phyloP scores from a whole-genome alignment of 2,888 invertebrate genomes.

The Sesamia inferens region DNA sequence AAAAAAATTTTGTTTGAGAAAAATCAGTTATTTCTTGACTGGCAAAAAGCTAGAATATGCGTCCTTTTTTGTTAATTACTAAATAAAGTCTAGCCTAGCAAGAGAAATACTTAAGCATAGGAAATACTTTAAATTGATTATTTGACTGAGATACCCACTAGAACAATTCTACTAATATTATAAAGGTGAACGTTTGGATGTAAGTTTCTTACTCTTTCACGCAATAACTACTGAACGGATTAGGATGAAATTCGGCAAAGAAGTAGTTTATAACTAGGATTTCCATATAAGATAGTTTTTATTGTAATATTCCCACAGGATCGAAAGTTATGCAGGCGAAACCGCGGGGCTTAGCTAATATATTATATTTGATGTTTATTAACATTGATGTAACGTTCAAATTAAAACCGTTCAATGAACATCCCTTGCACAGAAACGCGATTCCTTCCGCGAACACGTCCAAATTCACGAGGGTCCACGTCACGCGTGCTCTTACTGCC shows the following conservation, averaged over 20 bases:
- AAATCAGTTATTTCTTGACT: not conserved
- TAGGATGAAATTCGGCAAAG: too few relatives aligned
- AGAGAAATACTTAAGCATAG: not conserved
- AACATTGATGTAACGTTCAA: not conserved
- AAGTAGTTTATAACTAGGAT: too few relatives aligned
- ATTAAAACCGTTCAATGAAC: not conserved
- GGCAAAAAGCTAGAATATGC: not conserved
- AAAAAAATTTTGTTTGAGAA: not conserved
- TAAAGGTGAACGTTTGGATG: too few relatives aligned
- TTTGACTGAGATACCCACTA: not conserved
- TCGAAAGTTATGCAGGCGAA: too few relatives aligned
- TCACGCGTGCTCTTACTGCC: slow-evolving; percentile 90
- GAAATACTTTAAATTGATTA: not conserved
- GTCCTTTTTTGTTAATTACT: not conserved
- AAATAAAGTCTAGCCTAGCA: not conserved
- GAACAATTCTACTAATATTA: too few relatives aligned
- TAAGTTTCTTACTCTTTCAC: too few relatives aligned
- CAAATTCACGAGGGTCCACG: slow-evolving; percentile 90
- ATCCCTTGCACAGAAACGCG: slow-evolving; percentile 81
- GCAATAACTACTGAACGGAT: too few relatives aligned
- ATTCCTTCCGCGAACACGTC: slow-evolving; percentile 90
- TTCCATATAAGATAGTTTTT: too few relatives aligned
- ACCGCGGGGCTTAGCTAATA: too few relatives aligned
- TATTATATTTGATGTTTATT: not conserved
- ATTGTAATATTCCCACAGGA: too few relatives aligned